Base-by-base conservation (phyloP, 2,797 vertebrate genomes). In the Karalla daura region DNA sequence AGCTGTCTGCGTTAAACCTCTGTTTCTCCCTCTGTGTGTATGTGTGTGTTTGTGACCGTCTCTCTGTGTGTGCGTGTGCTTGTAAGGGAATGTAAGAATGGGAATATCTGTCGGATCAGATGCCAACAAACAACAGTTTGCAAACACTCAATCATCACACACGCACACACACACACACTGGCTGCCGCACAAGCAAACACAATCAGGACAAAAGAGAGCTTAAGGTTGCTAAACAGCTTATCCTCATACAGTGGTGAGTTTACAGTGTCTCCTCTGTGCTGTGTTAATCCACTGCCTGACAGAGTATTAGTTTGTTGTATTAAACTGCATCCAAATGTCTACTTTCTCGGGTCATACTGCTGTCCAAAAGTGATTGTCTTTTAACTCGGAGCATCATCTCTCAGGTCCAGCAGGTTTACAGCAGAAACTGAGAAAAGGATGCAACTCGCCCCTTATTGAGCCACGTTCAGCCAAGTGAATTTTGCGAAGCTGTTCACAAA, bases 1-100 rank as follows among this genome's bases (percentile, higher is more conserved):
- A 85, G 65, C 76, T 80, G 80, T 69, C 70, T 75, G 35, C 63
- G 50, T 47, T 73, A 41, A 50, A 68, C 58, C 24, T 41, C 12
- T 5, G 7, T 25, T 6, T 15, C 2, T 45, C 6, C 30, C 8
- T 63, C 6, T 59, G 32, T 72, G 43, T 66, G 33, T 58, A 43
- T 63, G n/a, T 46, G 14, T 24, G 14, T 18, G 15, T 40, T 7
- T n/a, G 4, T 2, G 12, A 36, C 12, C 44, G 45, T 41, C 28
- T 49, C 8, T 59, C 27, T 72, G 39, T 66, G 33, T 56, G 41
- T 63, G n/a, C 41, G 14, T 28, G n/a, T 18, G 20, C 27, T 7
- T 13, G 3, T 1, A 7, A n/a, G 24, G 1, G 20, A 61, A 55
- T 32, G 56, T 7, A 2, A 45, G 17, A 61, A 17, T 37, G 47